Evolutionary conservation across 2,888 invertebrate genomes (phyloP), one percentile per base, ranked within the genome.

Genomic region (Pherbina coryleti): DNA sequence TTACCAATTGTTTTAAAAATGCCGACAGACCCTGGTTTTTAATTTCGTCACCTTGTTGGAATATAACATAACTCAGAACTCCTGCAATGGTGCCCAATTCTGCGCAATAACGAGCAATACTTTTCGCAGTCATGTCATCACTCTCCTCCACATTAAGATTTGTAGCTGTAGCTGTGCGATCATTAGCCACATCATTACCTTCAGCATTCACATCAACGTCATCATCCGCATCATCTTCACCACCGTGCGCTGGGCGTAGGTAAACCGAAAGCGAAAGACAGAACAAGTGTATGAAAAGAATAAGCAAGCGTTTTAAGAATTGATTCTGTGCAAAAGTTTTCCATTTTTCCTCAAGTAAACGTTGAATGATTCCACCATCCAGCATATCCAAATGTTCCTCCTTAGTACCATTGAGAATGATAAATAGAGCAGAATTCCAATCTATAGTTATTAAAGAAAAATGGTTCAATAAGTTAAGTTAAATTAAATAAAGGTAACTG

Each of bases 301-400:
- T 95, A 49, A 96, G 92, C 34, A 99, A 92, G 53, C 98, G 93
- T 90, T 98, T 97, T 79, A 98, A 91, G 89, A 99, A 97, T 91
- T 98, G 97, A 85, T 95, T 94, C 91, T 96, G 93, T 34, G 98
- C 99, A 91, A 98, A 99, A 0, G 98, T 98, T 90, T 99, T 98
- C 99, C 99, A 99, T 90, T 99, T 99, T 90, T 99, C 99, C 89
- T 98, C 98, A 22, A 99, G 92, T 70, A 99, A 91, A 85, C 98
- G 93, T 88, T 98, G 98, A 86, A 99, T 98, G 77, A 99, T 99
- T 44, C 99, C 99, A 69, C 98, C 98, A 87, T 98, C 98, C 85
- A 99, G 91, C 98, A 99, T 99, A 88, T 99, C 98, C 87, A 99
- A 92, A 92, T 99, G 99, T 85, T 97, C 98, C 86, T 98, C 96